Percentiles rank a stretch among this genome's conserved stretches.
Evolutionary conservation across 92 coral and sea anemone genomes (phyloP).

Genomic region (Phenganax stokvisi): DNA sequence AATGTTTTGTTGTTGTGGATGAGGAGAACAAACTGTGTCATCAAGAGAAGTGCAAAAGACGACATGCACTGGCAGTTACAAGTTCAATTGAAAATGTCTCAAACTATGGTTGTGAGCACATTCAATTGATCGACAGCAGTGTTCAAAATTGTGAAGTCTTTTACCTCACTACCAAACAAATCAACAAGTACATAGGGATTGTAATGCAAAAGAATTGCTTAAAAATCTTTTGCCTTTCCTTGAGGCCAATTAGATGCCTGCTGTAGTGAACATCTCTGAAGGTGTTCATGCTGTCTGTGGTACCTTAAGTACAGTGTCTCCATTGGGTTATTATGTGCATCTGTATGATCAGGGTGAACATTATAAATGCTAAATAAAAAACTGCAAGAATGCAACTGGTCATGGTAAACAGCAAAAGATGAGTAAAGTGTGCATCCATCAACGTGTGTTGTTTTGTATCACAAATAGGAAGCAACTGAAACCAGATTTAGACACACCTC

Average conservation of each 20-base stretch:
- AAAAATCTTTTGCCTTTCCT: neutral
- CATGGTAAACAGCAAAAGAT: no score
- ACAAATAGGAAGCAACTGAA: no score
- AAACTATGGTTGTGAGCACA: neutral
- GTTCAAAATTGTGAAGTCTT: neutral
- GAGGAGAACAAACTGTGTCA: slow-evolving; percentile 4
- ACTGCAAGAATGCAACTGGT: no score
- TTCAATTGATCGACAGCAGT: neutral
- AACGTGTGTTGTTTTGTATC: no score
- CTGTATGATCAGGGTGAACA: neutral
- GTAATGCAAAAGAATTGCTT: neutral
- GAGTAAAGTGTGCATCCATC: no score
- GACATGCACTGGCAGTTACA: slow-evolving; percentile 21
- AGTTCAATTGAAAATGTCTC: slow-evolving; percentile 4
- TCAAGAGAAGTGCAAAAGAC: slow-evolving; percentile 20
- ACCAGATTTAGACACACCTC: no score
- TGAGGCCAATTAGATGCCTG: neutral
- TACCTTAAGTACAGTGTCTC: neutral
- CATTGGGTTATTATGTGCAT: slow-evolving; percentile 1
- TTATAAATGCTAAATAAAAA: no score
- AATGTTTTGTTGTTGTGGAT: slow-evolving; percentile 13
- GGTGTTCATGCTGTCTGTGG: neutral
- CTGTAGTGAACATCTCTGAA: neutral
- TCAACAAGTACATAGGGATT: neutral
- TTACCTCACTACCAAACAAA: neutral